Conservation (phyloP, 2,797 vertebrate genomes). For the Sebastes cheni region DNA sequence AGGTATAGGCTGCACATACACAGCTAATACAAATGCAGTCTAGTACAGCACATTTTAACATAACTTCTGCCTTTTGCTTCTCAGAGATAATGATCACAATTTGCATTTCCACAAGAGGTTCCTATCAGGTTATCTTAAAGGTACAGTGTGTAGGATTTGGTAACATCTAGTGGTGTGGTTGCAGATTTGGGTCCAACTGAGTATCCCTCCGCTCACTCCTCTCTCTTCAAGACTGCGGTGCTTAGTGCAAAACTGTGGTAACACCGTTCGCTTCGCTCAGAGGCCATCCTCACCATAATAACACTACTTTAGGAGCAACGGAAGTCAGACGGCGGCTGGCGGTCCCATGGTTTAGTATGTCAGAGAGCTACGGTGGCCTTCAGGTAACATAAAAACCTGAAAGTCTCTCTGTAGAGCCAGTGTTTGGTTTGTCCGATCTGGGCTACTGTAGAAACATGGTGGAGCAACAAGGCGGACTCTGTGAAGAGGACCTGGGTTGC, state of each 20-base stretch:
- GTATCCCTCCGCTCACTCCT: not conserved
- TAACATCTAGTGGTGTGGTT: not conserved
- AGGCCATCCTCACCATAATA: not conserved
- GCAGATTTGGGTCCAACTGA: not conserved
- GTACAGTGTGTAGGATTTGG: not conserved
- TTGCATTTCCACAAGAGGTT: not conserved
- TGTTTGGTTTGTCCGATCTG: not conserved
- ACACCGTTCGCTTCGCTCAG: not conserved
- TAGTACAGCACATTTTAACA: not conserved
- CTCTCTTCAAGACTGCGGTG: not conserved
- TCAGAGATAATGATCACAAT: not conserved
- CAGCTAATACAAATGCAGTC: not conserved
- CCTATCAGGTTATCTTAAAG: not conserved
- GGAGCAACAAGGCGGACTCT: not conserved
- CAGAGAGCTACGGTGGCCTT: too few species aligned
- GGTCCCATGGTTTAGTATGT: too few species aligned
- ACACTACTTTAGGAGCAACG: not conserved
- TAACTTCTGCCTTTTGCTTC: not conserved
- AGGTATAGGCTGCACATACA: not conserved
- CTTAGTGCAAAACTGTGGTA: not conserved
- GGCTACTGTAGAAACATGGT: not conserved
- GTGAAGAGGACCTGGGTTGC: too few species aligned
- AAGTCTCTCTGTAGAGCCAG: not conserved
- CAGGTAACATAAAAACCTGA: not conserved
- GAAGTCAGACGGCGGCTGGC: not conserved